Base-by-base conservation (phyloP, 2,797 vertebrate species). In the Alouatta caraya region DNA sequence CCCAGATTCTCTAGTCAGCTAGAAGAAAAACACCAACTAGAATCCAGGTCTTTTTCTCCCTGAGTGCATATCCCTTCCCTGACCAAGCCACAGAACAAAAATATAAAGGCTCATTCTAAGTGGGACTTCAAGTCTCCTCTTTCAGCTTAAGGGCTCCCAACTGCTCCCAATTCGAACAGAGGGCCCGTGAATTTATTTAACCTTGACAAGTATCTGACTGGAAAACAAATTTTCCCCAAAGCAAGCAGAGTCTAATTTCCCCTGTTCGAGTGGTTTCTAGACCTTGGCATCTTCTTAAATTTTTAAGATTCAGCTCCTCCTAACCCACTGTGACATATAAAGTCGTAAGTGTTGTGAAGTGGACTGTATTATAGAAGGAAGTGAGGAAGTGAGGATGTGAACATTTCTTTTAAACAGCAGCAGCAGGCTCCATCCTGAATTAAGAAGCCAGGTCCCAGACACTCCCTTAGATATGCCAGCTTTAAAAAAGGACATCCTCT, bases 21-120 rank as follows among this genome's bases (percentile, higher is more conserved):
- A 61, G 72, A 52, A 96, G 93, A 59, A 91, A 96, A 93, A 67
- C 46, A 76, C 42, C n/a, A 61, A 48, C 30, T 44, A 52, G 37
- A 81, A 82, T 39, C 55, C 46, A 95, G 88, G n/a, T 21, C 59
- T 76, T 70, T 88, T n/a, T 64, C 80, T 75, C 44, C 15, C 33
- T 78, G 22, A 39, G 8, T 2, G n/a, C 14, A 22, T 24, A 70
- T 73, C 17, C 84, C 28, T 90, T 86, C 44, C 73, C 28, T 37
- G 82, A 90, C 59, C 75, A 78, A 93, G 79, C n/a, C 96, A 79
- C 30, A 64, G 42, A 61, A 89, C 22, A 78, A 93, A 93, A 28
- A 75, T 26, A 93, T 88, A 96, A 96, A 87, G 61, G 55, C 55
- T 94, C 70, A 52, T 91, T 97, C 55, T 90, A 75, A 93, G 92